phyloP scores from a whole-genome alignment of 2,113 vertebrate species.

The Apeltes quadracus region DNA sequence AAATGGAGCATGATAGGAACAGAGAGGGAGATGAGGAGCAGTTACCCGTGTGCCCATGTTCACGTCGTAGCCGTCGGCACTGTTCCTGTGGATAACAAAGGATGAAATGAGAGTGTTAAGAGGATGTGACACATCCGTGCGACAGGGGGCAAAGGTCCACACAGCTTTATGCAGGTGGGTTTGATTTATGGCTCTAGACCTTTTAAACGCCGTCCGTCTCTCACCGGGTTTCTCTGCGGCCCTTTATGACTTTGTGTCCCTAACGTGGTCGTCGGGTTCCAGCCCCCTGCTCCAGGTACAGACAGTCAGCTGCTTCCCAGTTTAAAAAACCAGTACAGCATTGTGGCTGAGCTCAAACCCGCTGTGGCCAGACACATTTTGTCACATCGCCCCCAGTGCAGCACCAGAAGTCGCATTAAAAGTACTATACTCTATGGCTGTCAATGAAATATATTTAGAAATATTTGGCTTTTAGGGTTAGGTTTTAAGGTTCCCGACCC shows the following conservation, averaged over 20 bases:
- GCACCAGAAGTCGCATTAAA: too few species aligned
- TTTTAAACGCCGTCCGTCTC: background rate
- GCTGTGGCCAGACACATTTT: background rate
- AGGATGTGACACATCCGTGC: background rate
- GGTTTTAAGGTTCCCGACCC: too few species aligned
- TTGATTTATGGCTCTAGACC: conserved; percentile 2
- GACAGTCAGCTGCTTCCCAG: background rate
- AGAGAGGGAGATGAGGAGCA: background rate
- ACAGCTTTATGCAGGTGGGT: background rate
- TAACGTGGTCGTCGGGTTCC: background rate
- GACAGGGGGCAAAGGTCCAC: background rate
- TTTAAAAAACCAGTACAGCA: background rate
- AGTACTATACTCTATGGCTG: too few species aligned
- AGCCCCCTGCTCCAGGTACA: background rate
- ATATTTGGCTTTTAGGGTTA: too few species aligned
- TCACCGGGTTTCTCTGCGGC: background rate
- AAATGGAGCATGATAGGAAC: background rate
- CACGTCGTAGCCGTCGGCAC: conserved; percentile 50
- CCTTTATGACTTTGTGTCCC: background rate
- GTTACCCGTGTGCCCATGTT: conserved; percentile 44
- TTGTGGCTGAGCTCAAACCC: background rate
- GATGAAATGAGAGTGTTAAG: background rate
- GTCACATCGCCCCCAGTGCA: too few species aligned
- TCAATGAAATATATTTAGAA: too few species aligned
- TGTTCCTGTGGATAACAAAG: conserved; percentile 50